A percentile compares a stretch with the other conserved stretches of the same genome.
Conservation (phyloP, 2,888 invertebrate species). For the Odontomyia ornata region DNA sequence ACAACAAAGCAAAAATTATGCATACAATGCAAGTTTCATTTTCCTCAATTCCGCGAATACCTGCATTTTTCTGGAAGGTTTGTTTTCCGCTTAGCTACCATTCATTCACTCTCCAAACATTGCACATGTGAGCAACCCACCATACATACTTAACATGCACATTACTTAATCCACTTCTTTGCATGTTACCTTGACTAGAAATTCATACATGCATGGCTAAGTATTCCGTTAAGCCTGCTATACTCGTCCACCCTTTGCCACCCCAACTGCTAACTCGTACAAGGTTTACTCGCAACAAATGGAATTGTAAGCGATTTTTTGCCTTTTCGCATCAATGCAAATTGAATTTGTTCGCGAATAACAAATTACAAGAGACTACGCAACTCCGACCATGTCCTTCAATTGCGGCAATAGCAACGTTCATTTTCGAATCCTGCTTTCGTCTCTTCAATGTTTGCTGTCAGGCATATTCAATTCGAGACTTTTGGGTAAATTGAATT, state of each 20-base stretch:
- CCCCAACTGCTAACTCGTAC: too few relatives aligned
- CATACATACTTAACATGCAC: background rate
- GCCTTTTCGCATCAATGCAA: background rate
- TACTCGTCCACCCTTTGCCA: too few relatives aligned
- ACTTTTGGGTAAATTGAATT: background rate
- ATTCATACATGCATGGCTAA: too few relatives aligned
- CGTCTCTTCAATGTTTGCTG: background rate
- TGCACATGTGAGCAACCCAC: background rate
- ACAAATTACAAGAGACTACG: conserved; percentile 35
- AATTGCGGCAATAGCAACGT: background rate
- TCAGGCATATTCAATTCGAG: background rate
- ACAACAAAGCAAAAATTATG: background rate
- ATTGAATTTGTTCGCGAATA: conserved; percentile 37
- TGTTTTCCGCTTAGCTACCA: background rate
- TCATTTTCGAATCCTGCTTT: background rate
- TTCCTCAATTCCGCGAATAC: background rate
- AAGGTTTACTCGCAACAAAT: too few relatives aligned
- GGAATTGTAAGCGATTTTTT: too few relatives aligned
- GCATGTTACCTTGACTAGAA: background rate
- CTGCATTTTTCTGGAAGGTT: background rate
- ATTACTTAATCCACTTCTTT: conserved; percentile 6
- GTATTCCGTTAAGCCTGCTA: too few relatives aligned
- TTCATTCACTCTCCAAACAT: background rate
- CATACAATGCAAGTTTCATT: background rate
- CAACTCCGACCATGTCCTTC: background rate